These are phyloP conservation scores for Mesorhabditis spiculigera DNA, from an alignment of 2,888 invertebrate species.

Conservation along the genomic window DNA sequence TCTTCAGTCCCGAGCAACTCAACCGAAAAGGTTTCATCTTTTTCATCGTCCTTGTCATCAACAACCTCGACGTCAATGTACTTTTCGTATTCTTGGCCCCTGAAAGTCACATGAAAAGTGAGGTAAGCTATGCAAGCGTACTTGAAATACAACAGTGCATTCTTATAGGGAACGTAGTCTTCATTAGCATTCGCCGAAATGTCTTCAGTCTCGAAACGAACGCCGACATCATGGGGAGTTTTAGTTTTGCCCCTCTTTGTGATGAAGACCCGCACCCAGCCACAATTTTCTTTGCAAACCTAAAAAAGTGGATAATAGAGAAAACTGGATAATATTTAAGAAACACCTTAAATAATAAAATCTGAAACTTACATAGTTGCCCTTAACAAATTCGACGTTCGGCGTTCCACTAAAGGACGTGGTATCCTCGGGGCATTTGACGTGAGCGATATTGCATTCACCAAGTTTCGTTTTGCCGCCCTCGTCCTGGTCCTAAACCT, in stretches of 20 bases:
- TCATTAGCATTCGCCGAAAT: slow-evolving; percentile 65
- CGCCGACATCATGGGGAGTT: slow-evolving; percentile 26
- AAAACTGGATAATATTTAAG: neutral
- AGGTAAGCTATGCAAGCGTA: neutral
- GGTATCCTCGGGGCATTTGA: slow-evolving; percentile 26
- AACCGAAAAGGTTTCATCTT: slow-evolving; percentile 68
- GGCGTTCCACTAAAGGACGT: slow-evolving; percentile 14
- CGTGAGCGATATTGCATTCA: slow-evolving; percentile 46
- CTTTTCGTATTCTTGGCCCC: slow-evolving; percentile 63
- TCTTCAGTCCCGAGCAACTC: slow-evolving; percentile 51
- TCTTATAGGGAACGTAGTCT: slow-evolving; percentile 60
- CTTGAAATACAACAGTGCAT: slow-evolving; percentile 24
- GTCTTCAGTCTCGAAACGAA: slow-evolving; percentile 66
- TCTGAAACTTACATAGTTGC: slow-evolving; percentile 30
- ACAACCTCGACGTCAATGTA: slow-evolving; percentile 65
- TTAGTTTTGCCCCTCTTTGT: slow-evolving; percentile 23
- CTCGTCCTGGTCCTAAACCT: slow-evolving; percentile 20
- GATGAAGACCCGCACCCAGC: slow-evolving; percentile 28
- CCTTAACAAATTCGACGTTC: slow-evolving; percentile 33
- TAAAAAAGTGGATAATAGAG: slow-evolving; percentile 12
- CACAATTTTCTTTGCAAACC: slow-evolving; percentile 36
- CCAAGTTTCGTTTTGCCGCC: slow-evolving; percentile 60
- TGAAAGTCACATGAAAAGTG: slow-evolving; percentile 36
- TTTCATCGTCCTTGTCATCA: slow-evolving; percentile 66
- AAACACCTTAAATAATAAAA: neutral